A percentile compares a stretch with the other conserved stretches of the same genome.
Conservation (phyloP, 2,888 invertebrate genomes). For the Lomographa bimaculata region DNA sequence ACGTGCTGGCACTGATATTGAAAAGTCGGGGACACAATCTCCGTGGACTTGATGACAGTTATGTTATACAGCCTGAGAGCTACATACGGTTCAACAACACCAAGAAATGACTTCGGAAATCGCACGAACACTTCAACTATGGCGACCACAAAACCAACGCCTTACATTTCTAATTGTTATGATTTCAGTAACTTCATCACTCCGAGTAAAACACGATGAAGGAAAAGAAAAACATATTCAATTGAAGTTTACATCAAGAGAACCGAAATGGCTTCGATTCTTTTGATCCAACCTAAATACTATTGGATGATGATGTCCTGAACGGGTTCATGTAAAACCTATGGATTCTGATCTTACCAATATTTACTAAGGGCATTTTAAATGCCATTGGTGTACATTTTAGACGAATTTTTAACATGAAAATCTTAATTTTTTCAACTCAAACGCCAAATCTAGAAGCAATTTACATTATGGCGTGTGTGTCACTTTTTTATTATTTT, state of each 20-base stretch:
- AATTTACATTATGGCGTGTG: conserved; percentile 84
- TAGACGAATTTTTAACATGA: conserved; percentile 60
- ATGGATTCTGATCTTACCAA: conserved; percentile 66
- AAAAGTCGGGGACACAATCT: conserved; percentile 16
- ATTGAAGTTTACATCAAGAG: conserved; percentile 56
- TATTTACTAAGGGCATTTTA: conserved; percentile 74
- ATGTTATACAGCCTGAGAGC: conserved; percentile 62
- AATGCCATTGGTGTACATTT: conserved; percentile 64
- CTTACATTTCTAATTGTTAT: conserved; percentile 44
- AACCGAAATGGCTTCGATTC: conserved; percentile 80
- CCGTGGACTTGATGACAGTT: conserved; percentile 60
- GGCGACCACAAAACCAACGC: conserved; percentile 65
- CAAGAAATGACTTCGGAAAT: conserved; percentile 67
- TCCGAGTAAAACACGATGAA: conserved; percentile 34
- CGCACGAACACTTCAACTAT: conserved; percentile 68
- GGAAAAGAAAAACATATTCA: conserved; percentile 45
- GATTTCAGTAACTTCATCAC: conserved; percentile 39
- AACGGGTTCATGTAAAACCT: conserved; percentile 36
- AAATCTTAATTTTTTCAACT: conserved; percentile 69
- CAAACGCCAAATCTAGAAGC: conserved; percentile 80
- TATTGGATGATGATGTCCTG: conserved; percentile 46
- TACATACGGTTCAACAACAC: conserved; percentile 62
- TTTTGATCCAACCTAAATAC: conserved; percentile 74
- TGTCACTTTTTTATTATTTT: conserved; percentile 78
- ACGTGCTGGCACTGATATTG: conserved; percentile 23